Percentiles rank a stretch among this genome's conserved stretches.
Evolutionary conservation across 1,140 invertebrate species (phyloP).

Genomic region (Diploscapter pachys): DNA sequence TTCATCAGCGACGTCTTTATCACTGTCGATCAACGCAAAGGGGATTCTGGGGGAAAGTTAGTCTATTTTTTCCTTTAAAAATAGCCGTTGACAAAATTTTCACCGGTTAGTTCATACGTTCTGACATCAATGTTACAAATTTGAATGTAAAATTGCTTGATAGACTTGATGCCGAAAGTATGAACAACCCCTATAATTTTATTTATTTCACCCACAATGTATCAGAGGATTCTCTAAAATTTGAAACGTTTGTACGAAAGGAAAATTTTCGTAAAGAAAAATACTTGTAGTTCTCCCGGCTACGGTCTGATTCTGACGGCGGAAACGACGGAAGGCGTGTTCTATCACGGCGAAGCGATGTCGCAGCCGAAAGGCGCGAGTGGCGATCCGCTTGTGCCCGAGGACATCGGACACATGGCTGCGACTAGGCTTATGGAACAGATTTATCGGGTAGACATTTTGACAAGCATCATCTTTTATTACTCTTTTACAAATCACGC

Average conservation of each 20-base stretch:
- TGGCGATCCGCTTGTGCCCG: slow-evolving; percentile 69
- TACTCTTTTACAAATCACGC: not conserved
- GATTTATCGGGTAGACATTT: slow-evolving; percentile 69
- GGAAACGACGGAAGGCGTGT: slow-evolving; percentile 82
- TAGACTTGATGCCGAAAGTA: not conserved
- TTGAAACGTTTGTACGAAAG: not conserved
- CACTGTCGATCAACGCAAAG: slow-evolving; percentile 82
- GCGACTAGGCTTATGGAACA: slow-evolving; percentile 79
- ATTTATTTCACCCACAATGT: not conserved
- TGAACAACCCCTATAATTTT: not conserved
- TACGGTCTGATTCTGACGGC: slow-evolving; percentile 86
- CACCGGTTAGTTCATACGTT: not conserved
- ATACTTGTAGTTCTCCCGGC: slow-evolving; percentile 65
- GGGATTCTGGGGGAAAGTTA: slow-evolving; percentile 78
- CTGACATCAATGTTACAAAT: not conserved
- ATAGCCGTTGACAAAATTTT: not conserved
- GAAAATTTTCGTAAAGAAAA: slow-evolving; percentile 13
- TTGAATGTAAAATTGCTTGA: not conserved
- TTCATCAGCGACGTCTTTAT: slow-evolving; percentile 94
- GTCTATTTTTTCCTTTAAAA: slow-evolving; percentile 35
- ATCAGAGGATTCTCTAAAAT: not conserved
- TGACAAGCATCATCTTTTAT: not conserved
- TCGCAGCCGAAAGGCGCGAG: slow-evolving; percentile 62
- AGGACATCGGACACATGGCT: slow-evolving; percentile 82
- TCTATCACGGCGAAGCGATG: slow-evolving; percentile 66